Conservation (phyloP, 2,113 vertebrate species). For the Laticauda colubrina region DNA sequence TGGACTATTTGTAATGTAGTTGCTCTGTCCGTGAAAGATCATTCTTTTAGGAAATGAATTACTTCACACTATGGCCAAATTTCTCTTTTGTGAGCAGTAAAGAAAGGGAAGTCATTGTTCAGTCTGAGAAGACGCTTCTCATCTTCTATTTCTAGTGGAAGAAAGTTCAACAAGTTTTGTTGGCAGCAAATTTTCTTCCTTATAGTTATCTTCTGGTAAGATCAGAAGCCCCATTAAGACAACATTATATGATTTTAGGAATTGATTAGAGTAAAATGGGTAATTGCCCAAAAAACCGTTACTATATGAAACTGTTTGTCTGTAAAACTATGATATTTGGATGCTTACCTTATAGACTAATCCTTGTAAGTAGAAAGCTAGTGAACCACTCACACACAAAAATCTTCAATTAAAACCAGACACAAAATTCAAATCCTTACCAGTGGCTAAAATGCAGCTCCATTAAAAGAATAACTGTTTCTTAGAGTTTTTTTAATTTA, state of each 20-base stretch:
- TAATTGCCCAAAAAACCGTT: not conserved
- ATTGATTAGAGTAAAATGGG: not conserved
- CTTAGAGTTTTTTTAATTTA: not conserved
- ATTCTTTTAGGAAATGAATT: not conserved
- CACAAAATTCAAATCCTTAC: not conserved
- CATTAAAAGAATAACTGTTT: not conserved
- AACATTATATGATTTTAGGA: not conserved
- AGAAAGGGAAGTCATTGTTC: not conserved
- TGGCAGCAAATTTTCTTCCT: not conserved
- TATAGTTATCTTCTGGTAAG: not conserved
- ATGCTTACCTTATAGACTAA: not conserved
- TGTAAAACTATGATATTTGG: not conserved
- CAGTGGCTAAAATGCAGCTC: not conserved
- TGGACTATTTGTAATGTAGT: not conserved
- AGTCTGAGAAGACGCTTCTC: not conserved
- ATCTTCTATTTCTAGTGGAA: not conserved
- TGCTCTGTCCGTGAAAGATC: not conserved
- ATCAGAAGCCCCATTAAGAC: not conserved
- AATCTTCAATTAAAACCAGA: not conserved
- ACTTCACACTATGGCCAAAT: not conserved
- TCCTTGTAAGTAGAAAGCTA: not conserved
- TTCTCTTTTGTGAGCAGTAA: not conserved
- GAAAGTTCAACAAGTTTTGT: no score
- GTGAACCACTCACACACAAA: not conserved
- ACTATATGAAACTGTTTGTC: no score